These are phyloP conservation scores for Thalassarche chlororhynchos DNA, from an alignment of 2,113 vertebrate genomes.

Conservation along the genomic window DNA sequence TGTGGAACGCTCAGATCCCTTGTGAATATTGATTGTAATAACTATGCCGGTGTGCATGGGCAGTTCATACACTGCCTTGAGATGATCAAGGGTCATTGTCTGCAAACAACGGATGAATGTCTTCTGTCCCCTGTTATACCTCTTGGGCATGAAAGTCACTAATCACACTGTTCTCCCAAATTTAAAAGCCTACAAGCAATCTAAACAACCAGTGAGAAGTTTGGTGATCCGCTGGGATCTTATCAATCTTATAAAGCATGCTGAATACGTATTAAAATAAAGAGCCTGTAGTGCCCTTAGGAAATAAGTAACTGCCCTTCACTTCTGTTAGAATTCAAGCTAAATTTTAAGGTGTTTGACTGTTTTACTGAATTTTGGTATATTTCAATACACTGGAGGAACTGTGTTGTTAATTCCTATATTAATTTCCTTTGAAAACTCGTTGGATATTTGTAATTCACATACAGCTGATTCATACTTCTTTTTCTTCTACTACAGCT, in stretches of 20 bases:
- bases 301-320: background rate
- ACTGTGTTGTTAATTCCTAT: background rate
- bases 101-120: background rate
- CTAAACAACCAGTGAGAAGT: background rate
- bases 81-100: background rate
- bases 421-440: background rate
- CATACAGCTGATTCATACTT: background rate
- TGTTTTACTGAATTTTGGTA: background rate
- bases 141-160: background rate
- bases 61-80: background rate
- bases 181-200: background rate
- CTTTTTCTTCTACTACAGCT: background rate
- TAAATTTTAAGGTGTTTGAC: background rate
- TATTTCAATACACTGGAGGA: background rate
- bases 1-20: background rate
- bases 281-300: background rate
- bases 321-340: background rate
- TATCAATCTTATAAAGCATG: background rate
- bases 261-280: conserved; percentile 16
- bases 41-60: background rate
- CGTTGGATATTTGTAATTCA: background rate
- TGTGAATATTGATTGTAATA: background rate
- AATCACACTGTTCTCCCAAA: background rate
- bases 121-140: background rate
- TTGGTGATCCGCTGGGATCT: background rate